Percentiles rank a stretch among this genome's conserved stretches.
These are phyloP conservation scores for Acrobasis suavella DNA, from an alignment of 2,888 invertebrate genomes.

Conservation along the genomic window DNA sequence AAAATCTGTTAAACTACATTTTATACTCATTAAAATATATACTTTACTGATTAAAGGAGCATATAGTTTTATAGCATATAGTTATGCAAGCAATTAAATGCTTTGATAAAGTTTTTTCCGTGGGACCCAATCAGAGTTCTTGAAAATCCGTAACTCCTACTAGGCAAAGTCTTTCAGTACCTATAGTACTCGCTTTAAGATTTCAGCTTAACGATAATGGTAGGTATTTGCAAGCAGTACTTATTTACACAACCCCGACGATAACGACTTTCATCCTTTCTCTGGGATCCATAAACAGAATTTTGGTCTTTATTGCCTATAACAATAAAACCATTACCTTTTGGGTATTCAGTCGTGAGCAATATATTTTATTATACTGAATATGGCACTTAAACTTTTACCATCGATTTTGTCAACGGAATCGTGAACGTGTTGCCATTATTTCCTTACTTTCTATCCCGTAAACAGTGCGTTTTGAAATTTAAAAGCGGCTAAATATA, in stretches of 20 bases:
- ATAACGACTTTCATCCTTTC: slow-evolving; percentile 12
- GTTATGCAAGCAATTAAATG: too few species aligned
- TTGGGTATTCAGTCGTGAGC: slow-evolving; percentile 16
- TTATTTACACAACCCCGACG: neutral
- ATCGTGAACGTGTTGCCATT: slow-evolving; percentile 21
- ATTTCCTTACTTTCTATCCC: slow-evolving; percentile 19
- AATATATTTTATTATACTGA: slow-evolving; percentile 22
- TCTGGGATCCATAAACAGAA: slow-evolving; percentile 7
- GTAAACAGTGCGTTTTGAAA: slow-evolving; percentile 18
- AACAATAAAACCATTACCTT: slow-evolving; percentile 21
- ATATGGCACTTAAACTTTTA: slow-evolving; percentile 24
- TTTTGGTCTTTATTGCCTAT: slow-evolving; percentile 13
- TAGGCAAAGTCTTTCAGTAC: neutral
- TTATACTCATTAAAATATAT: neutral
- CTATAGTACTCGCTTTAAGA: neutral
- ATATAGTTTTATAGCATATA: too few species aligned
- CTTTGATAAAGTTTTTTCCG: neutral
- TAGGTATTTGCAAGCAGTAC: neutral
- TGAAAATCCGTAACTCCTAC: neutral
- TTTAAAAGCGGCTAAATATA: slow-evolving; percentile 24
- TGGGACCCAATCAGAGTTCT: neutral
- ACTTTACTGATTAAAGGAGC: too few species aligned
- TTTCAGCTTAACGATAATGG: neutral
- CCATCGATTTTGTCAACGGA: slow-evolving; percentile 22
- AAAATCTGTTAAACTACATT: neutral